Conservation (phyloP, 2,797 vertebrate species). For the Clarias fuscus region DNA sequence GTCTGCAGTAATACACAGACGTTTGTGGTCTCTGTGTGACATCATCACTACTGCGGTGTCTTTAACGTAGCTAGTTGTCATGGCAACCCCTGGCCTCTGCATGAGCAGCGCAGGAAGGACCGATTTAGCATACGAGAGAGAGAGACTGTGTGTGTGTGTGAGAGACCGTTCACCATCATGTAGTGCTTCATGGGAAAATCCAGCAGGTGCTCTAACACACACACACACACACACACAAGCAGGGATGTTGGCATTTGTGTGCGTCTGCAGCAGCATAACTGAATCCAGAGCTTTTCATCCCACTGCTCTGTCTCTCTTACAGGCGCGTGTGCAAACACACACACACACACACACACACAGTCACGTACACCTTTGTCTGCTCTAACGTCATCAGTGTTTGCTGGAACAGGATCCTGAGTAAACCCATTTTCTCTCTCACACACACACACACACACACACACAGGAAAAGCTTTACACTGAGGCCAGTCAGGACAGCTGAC, state of each 20-base stretch:
- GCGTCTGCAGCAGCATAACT: background rate
- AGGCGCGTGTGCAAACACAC: background rate
- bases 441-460: slow-evolving; percentile 7
- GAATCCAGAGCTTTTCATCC: background rate
- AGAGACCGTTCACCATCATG: background rate
- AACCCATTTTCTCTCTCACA: background rate
- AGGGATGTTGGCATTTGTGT: slow-evolving; percentile 12
- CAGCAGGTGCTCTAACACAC: background rate
- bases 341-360: background rate
- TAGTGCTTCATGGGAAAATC: slow-evolving; percentile 2
- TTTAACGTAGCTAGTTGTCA: slow-evolving; percentile 30
- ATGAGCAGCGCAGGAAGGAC: slow-evolving; percentile 5
- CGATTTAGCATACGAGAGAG: background rate
- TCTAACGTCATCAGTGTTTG: slow-evolving; percentile 21
- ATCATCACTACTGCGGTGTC: slow-evolving; percentile 4
- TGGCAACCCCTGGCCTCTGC: slow-evolving; percentile 28
- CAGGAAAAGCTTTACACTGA: background rate
- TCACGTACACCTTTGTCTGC: slow-evolving; percentile 6
- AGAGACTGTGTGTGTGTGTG: background rate
- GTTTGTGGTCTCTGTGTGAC: background rate
- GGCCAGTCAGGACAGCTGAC: background rate
- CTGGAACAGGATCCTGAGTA: background rate
- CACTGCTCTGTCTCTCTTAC: slow-evolving; percentile 34
- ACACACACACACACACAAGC: too few relatives aligned
- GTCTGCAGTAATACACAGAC: background rate